These are phyloP conservation scores for Julus scanicus DNA, from an alignment of 2,888 invertebrate species.

Conservation along the genomic window DNA sequence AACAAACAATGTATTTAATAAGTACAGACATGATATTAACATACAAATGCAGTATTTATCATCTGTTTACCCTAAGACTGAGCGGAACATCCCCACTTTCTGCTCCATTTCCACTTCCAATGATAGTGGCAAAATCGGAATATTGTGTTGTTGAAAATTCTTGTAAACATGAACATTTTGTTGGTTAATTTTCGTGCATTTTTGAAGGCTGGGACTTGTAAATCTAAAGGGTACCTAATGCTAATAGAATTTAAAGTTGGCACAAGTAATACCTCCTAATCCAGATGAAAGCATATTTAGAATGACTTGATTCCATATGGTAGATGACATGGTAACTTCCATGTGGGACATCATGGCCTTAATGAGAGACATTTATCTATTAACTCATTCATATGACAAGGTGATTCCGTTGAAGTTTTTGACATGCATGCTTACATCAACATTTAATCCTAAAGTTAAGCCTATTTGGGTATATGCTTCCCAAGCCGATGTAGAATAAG, in stretches of 20 bases:
- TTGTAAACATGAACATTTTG: constrained; percentile 2
- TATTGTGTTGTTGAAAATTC: constrained; percentile 47
- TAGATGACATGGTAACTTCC: not conserved
- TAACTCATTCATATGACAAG: not conserved
- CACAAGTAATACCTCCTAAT: not conserved
- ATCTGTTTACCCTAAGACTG: constrained; percentile 29
- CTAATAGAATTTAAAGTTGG: too few relatives aligned
- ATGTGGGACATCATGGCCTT: constrained; percentile 34
- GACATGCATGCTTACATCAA: not conserved
- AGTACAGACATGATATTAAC: not conserved
- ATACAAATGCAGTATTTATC: not conserved
- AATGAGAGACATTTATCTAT: not conserved
- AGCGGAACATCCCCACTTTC: constrained; percentile 53
- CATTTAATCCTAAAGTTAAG: not conserved
- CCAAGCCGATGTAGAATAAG: not conserved
- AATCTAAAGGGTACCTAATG: not conserved
- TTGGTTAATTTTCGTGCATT: not conserved
- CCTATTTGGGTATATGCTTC: not conserved
- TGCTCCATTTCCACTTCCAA: constrained; percentile 50
- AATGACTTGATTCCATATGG: constrained; percentile 34
- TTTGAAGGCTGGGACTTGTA: not conserved
- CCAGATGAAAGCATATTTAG: constrained; percentile 36
- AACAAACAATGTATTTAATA: not conserved
- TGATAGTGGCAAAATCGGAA: constrained; percentile 45
- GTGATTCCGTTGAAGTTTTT: not conserved